Conservation (phyloP, 2,888 invertebrate genomes). For the Furcula furcula region DNA sequence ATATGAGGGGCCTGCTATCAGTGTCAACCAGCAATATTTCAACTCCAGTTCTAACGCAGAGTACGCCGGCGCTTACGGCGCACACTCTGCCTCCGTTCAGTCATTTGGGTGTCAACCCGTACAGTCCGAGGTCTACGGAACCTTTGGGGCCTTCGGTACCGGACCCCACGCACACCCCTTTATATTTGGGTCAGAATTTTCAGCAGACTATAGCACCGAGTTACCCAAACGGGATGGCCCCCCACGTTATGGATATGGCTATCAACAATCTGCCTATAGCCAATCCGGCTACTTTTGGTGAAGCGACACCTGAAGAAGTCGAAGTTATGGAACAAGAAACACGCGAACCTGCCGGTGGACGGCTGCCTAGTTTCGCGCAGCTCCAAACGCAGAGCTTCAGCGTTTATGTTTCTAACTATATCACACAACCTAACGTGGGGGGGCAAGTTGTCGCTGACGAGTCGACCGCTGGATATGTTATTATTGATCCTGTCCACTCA, state of each 20-base stretch:
- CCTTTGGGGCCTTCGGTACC: constrained; percentile 81
- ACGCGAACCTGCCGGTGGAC: constrained; percentile 64
- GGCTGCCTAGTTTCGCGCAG: constrained; percentile 85
- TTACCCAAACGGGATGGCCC: constrained; percentile 93
- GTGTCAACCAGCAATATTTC: constrained; percentile 87
- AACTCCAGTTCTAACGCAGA: constrained; percentile 80
- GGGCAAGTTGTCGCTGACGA: constrained; percentile 83
- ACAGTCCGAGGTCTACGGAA: constrained; percentile 82
- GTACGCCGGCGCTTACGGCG: constrained; percentile 78
- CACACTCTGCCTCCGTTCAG: constrained; percentile 82
- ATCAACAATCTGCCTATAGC: constrained; percentile 85
- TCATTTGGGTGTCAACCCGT: constrained; percentile 82
- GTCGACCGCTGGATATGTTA: constrained; percentile 75
- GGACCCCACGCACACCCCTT: constrained; percentile 83
- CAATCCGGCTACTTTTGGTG: constrained; percentile 93
- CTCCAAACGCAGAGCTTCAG: constrained; percentile 82
- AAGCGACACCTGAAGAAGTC: constrained; percentile 75
- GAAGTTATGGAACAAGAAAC: constrained; percentile 75
- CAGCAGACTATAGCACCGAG: constrained; percentile 83
- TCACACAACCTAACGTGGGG: constrained; percentile 88
- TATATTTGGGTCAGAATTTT: constrained; percentile 83
- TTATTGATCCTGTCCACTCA: constrained; percentile 67
- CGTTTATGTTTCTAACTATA: constrained; percentile 81
- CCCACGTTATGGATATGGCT: constrained; percentile 91
- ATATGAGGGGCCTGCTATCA: constrained; percentile 95